These are phyloP conservation scores for Dicycla oo DNA, from an alignment of 2,888 invertebrate species.

Conservation along the genomic window DNA sequence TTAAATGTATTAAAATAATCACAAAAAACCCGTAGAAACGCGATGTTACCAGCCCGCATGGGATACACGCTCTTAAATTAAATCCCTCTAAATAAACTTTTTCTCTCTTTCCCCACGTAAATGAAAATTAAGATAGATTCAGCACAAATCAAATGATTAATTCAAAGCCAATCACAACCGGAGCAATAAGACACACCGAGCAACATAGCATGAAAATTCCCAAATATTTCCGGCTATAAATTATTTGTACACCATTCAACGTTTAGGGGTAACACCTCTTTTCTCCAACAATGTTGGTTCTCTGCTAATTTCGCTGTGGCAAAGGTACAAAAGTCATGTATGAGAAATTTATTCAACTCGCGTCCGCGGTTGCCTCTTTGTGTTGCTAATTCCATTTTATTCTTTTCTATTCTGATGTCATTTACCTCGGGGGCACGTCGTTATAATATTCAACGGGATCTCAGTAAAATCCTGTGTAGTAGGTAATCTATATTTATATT, in stretches of 20 bases:
- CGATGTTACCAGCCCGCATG: too few species aligned
- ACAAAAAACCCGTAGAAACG: too few species aligned
- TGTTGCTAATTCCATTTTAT: constrained; percentile 84
- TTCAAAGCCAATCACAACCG: neutral
- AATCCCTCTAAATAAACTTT: neutral
- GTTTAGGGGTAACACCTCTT: constrained; percentile 32
- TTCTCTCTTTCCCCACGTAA: too few species aligned
- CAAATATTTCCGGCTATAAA: constrained; percentile 28
- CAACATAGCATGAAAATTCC: constrained; percentile 16
- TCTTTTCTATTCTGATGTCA: constrained; percentile 76
- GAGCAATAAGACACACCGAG: neutral
- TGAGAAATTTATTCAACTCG: constrained; percentile 79
- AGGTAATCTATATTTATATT: constrained; percentile 43
- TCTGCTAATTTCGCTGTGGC: constrained; percentile 56
- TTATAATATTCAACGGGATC: constrained; percentile 71
- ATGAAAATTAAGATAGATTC: neutral
- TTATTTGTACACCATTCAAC: constrained; percentile 43
- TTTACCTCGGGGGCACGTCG: constrained; percentile 69
- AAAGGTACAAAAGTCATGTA: constrained; percentile 76
- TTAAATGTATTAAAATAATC: too few species aligned
- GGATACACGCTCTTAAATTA: too few species aligned
- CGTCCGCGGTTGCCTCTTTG: constrained; percentile 76
- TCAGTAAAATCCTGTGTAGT: constrained; percentile 55
- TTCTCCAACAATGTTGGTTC: constrained; percentile 32
- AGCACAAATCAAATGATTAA: neutral